phyloP scores from a whole-genome alignment of 2,888 invertebrate species.

The Cantharis flavilabris region DNA sequence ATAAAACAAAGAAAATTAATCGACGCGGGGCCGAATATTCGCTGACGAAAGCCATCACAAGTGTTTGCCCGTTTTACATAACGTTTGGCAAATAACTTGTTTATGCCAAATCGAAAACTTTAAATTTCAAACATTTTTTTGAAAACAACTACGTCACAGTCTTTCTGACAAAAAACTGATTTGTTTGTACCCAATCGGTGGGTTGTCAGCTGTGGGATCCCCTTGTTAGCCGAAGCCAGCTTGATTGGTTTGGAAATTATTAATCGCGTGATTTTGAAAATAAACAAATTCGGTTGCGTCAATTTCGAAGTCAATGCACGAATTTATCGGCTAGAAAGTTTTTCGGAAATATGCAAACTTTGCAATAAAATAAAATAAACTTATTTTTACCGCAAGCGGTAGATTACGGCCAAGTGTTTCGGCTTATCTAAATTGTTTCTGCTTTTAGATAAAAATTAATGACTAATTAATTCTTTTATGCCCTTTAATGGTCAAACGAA shows the following conservation, averaged over 20 bases:
- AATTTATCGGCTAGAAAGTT: no score
- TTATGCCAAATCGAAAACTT: slow-evolving; percentile 18
- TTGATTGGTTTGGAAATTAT: no score
- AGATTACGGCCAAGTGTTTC: neutral
- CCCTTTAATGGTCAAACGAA: neutral
- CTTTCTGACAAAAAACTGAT: no score
- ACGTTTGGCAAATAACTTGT: slow-evolving; percentile 24
- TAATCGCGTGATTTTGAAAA: no score
- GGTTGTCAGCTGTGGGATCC: no score
- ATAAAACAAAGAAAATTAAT: neutral
- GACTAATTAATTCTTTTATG: neutral
- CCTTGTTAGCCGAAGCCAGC: no score
- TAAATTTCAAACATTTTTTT: no score
- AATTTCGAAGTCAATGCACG: no score
- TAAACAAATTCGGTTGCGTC: no score
- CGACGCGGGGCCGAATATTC: neutral
- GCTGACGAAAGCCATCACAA: slow-evolving; percentile 14
- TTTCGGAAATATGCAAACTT: no score
- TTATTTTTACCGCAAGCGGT: neutral
- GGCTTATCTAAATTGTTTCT: neutral
- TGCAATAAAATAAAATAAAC: neutral
- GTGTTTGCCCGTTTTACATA: slow-evolving; percentile 17
- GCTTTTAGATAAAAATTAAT: neutral
- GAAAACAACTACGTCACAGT: no score
- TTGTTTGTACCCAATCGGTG: no score